A percentile compares a stretch with the other conserved stretches of the same genome.
These are phyloP conservation scores for Harpalus rubripes DNA, from an alignment of 2,888 invertebrate genomes.

Conservation along the genomic window DNA sequence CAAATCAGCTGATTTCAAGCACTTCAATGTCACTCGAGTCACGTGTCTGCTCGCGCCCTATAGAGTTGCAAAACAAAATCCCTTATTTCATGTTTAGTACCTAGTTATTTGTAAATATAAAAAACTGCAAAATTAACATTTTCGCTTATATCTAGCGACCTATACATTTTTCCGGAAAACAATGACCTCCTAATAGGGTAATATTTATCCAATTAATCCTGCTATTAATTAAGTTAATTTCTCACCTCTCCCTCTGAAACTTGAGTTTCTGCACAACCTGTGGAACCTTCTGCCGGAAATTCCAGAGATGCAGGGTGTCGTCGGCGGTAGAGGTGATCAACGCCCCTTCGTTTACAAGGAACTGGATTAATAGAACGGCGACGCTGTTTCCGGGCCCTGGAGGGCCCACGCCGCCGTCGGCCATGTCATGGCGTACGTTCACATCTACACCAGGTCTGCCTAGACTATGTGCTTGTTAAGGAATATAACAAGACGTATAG, in stretches of 20 bases:
- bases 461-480: conserved; percentile 83
- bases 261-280: conserved; percentile 98
- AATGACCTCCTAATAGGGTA: too few species aligned
- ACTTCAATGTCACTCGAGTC: too few species aligned
- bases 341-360: conserved; percentile 98
- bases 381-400: conserved; percentile 78
- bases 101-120: too few species aligned
- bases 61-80: too few species aligned
- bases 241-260: conserved; percentile 96
- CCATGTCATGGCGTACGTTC: conserved; percentile 91
- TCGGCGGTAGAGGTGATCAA: conserved; percentile 97
- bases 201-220: too few species aligned
- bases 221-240: background rate
- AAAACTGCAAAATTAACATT: too few species aligned
- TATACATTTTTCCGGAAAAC: too few species aligned
- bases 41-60: too few species aligned
- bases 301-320: conserved; percentile 98
- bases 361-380: conserved; percentile 94
- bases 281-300: conserved; percentile 95
- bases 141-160: too few species aligned
- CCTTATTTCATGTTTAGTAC: too few species aligned
- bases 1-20: too few species aligned
- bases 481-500: conserved; percentile 69
- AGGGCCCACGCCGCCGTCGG: conserved; percentile 74
- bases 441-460: conserved; percentile 98